These are phyloP conservation scores for Coracias cyanogaster DNA, from an alignment of 2,797 vertebrate species.

Conservation along the genomic window DNA sequence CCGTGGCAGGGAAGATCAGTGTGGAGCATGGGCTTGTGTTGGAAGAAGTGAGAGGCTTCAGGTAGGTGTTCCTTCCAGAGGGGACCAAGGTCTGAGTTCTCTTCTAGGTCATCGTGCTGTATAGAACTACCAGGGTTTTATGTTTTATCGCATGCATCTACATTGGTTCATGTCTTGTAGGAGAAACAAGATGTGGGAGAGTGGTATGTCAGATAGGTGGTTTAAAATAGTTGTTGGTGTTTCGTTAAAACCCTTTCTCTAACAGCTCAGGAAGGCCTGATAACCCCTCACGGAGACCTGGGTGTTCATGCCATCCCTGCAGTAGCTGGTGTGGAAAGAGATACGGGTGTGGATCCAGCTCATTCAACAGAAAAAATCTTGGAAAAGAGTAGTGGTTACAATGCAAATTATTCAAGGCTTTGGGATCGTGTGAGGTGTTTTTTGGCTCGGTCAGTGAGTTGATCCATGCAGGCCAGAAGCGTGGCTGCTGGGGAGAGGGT, in stretches of 20 bases:
- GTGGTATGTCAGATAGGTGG: background rate
- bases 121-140: background rate
- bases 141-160: background rate
- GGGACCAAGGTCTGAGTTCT: background rate
- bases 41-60: background rate
- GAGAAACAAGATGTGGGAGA: fast-evolving
- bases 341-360: background rate
- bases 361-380: background rate
- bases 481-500: background rate
- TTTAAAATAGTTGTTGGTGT: background rate
- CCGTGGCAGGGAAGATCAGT: background rate
- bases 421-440: background rate
- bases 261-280: background rate
- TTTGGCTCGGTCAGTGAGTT: background rate
- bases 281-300: too few species aligned
- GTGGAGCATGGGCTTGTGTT: background rate
- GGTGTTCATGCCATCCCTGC: background rate
- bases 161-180: background rate
- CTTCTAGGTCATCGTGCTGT: fast-evolving
- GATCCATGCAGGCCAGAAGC: background rate
- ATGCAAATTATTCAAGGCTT: background rate
- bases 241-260: background rate
- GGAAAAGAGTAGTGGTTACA: background rate
- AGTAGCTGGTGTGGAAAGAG: background rate
- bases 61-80: background rate